These are phyloP conservation scores for Microcebus murinus DNA, from an alignment of 2,113 vertebrate species.

Conservation along the genomic window DNA sequence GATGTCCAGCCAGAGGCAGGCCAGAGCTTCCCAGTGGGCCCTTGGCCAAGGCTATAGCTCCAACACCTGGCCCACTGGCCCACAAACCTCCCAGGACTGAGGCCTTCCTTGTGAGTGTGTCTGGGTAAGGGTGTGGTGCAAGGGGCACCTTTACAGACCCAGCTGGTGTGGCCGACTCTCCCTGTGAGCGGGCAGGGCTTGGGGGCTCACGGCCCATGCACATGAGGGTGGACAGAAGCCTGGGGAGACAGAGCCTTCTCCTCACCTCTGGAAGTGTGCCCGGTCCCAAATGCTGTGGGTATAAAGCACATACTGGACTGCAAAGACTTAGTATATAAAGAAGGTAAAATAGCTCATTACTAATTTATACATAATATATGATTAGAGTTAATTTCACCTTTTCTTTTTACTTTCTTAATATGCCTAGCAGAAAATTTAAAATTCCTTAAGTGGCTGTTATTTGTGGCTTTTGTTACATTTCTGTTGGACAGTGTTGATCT, in stretches of 20 bases:
- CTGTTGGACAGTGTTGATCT: background rate
- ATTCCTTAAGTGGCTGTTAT: background rate
- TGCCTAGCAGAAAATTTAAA: background rate
- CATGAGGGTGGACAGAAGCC: background rate
- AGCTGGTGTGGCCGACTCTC: background rate
- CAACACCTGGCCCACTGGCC: background rate
- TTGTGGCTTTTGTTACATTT: background rate
- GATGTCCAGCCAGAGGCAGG: background rate
- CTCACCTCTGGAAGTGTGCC: background rate
- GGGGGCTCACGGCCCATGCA: too few relatives aligned
- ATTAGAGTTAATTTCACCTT: background rate
- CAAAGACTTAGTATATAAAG: background rate
- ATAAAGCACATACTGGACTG: background rate
- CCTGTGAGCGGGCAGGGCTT: background rate
- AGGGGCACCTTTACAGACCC: background rate
- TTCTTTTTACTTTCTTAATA: background rate
- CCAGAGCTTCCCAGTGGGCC: background rate
- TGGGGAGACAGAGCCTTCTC: background rate
- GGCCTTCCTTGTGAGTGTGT: background rate
- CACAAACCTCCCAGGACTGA: background rate
- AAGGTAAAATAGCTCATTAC: slow-evolving; percentile 4
- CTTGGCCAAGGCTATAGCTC: background rate
- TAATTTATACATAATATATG: background rate
- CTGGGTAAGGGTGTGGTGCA: background rate
- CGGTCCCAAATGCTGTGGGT: background rate